Evolutionary conservation across 2,797 vertebrate species (phyloP).

Genomic region (Oreortyx pictus): DNA sequence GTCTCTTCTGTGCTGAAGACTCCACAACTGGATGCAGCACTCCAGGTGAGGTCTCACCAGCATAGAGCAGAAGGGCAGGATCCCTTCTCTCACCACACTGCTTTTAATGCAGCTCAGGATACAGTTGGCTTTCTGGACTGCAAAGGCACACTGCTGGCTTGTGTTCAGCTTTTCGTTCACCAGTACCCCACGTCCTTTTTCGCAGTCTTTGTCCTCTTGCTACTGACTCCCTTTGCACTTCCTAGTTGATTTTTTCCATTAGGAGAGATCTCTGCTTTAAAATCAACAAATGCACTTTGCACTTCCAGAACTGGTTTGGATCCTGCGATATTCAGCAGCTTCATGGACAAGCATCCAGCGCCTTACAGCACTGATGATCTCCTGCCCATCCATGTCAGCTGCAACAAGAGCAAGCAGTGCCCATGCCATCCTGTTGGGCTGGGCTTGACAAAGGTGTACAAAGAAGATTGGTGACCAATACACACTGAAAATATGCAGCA

Average conservation of each 20-base stretch:
- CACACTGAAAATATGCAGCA: background rate
- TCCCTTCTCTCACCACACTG: no score
- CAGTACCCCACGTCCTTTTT: no score
- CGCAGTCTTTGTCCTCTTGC: background rate
- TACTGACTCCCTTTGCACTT: background rate
- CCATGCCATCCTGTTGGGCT: background rate
- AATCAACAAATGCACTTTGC: background rate
- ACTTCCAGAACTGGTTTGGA: constrained; percentile 12
- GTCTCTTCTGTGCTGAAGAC: no score
- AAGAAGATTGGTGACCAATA: background rate
- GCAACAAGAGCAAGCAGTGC: background rate
- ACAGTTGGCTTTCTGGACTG: no score
- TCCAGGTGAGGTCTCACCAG: no score
- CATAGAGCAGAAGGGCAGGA: no score
- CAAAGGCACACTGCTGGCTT: no score
- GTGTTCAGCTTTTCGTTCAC: no score
- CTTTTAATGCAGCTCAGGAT: no score
- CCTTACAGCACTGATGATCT: background rate
- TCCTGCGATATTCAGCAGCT: background rate
- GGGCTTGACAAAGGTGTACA: background rate
- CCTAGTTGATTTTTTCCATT: constrained; percentile 22
- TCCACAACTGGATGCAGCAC: no score
- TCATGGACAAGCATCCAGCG: background rate
- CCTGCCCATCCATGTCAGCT: rapidly evolving
- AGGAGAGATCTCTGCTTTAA: background rate